Base-by-base conservation (phyloP, 2,113 vertebrate genomes). In the Tricholaema leucomelas region DNA sequence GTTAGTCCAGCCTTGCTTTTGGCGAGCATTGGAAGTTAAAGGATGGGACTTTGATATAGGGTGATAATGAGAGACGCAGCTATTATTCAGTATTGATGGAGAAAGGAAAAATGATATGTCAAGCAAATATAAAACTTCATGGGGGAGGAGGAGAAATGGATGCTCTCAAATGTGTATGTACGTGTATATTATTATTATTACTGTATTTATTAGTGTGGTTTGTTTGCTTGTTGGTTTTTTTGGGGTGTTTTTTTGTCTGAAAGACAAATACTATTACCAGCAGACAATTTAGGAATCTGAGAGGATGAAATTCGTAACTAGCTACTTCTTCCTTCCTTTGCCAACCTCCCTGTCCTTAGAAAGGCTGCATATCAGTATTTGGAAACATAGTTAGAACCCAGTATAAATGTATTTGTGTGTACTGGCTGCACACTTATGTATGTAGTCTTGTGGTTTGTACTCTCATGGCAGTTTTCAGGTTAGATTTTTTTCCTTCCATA, bases 11-110 rank as follows among this genome's bases (percentile, higher is more conserved):
- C 63, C 85, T 52, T 6, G 78, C 14, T 6, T 30, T 60, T n/a
- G 67, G 66, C 31, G 25, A 46, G 55, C 56, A 18, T 55, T 55
- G 58, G 36, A 17, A 79, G 81, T 28, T 69, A 7, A 16, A 11
- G 63, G 48, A 61, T 18, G 67, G 72, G 64, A 71, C 87, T 92
- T 91, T 93, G 81, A 5, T 9, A 56, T 9, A 63, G 65, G 75
- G 42, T 1, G 3, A 11, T 80, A 50, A 36, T 31, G 35, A 63
- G 50, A 70, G 38, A 48, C 16, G 12, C 15, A 5, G 38, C 58
- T 82, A 8, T 73, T 44, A 5, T 19, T 69, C n/a, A 3, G 35
- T 65, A n/a, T 17, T 56, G 50, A 65, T n/a, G 50, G 59, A 50
- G 59, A 56, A 48, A 76, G 55, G 44, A 33, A 67, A 60, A 85